Evolutionary conservation across 2,888 invertebrate genomes (phyloP), one percentile per base, ranked within the genome.

Genomic region (Strigamia crassipes): DNA sequence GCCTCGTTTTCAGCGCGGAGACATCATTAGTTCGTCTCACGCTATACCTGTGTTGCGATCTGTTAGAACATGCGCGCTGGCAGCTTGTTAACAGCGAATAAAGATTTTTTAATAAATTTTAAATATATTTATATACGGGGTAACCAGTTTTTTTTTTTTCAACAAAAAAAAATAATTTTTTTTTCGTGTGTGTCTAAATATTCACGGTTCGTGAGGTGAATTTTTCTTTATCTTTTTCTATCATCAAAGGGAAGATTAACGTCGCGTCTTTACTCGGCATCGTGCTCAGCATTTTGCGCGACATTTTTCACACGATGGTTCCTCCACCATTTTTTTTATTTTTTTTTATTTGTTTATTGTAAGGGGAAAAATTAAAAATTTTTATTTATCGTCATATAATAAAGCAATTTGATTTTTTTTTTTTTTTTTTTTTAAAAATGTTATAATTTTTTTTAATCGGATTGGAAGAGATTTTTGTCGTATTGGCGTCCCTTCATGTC

Each of bases 401-500:
- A 66, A 66, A 66, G 61, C 61, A 66, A 66, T 66, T 66, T 1
- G 23, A 66, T n/a, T 23, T 66, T 66, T 66, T 21, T n/a, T 2
- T 2, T 27, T 27, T 27, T 27, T 27, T 61, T 5, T 2, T 5
- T 61, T 61, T 61, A n/a, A 9, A 5, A 1, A 2, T n/a, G 12
- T 1, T 61, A 61, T 15, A 61, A 61, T 9, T 21, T 21, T 21
- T n/a, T 38, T 51, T 51, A 51, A 15, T 51, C n/a, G 10, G 18
- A 51, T 51, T 51, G 10, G 51, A 18, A 51, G 51, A 51, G 0
- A 51, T 51, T 18, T 18, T 6, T 38, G 38, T 38, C 12, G 21
- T 66, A 66, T 66, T 66, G 61, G 61, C 61, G 61, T 66, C 61
- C 61, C 61, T 66, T 21, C 61, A 66, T 66, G 61, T 66, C 61